Base-by-base conservation (phyloP, 2,888 invertebrate species). In the Lagria hirta region DNA sequence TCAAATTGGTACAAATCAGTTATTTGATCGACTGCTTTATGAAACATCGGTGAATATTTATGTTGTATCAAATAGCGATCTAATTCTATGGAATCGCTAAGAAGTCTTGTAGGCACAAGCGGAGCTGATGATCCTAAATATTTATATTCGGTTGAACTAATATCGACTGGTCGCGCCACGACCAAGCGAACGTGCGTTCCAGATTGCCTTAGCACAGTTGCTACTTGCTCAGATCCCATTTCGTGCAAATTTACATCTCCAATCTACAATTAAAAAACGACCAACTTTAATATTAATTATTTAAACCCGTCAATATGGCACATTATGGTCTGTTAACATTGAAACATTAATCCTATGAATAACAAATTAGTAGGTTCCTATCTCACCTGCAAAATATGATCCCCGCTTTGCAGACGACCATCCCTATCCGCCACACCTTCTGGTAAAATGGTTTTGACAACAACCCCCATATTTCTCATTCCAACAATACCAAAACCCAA, bases 401-500 rank as follows among this genome's bases (percentile, higher is more conserved):
- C 99, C 3, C 98, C 98, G 65, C 96, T 95, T 65, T 91, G 91
- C 32, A 99, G 79, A 32, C 96, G 82, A n/a, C 93, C 93, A 75
- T 99, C 97, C 58, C 93, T 82, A 73, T 98, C 97, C 4, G 99
- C 97, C 2, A 97, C 95, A 36, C 98, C 98, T 3, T 96, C 98
- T 0, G 96, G 94, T 45, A 98, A 76, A 57, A 99, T 97, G 8
- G 98, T 98, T 73, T 99, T 99, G 7, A 99, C 97, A 51, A 99
- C 97, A n/a, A 99, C 98, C 3, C 99, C 98, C 55, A 97, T 96
- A 55, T 94, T 94, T 58, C 96, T 83, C 30, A 91, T 92, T 13
- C 98, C 98, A 64, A 99, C 96, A 63, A 99, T 99, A 66, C 92
- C 99, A 75, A 99, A 99, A 21, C 99, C 99, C 57, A 99, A 82